Evolutionary conservation across 2,888 invertebrate genomes (phyloP).

Genomic region (Ennomos quercinarius): DNA sequence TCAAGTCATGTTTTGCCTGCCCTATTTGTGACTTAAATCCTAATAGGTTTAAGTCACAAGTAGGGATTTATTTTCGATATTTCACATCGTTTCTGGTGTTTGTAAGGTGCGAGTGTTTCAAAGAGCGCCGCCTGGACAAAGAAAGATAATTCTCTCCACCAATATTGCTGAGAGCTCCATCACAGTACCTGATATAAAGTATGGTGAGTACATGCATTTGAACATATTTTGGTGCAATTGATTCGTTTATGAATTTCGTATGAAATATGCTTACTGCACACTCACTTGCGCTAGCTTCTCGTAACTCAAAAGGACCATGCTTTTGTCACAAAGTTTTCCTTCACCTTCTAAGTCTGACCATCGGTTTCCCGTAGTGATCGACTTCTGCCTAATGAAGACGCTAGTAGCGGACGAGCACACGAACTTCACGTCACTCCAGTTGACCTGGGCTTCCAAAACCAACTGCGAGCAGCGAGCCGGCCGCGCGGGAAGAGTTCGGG

Average conservation of each 20-base stretch:
- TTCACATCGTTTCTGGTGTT: neutral
- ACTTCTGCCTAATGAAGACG: constrained; percentile 96
- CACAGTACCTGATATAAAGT: constrained; percentile 94
- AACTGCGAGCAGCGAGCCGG: constrained; percentile 96
- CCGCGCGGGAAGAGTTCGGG: constrained; percentile 94
- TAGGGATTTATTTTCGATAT: too few relatives aligned
- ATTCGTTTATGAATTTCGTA: too few relatives aligned
- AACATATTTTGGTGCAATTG: too few relatives aligned
- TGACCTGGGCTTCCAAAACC: constrained; percentile 95
- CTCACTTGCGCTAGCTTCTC: too few relatives aligned
- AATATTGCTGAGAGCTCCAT: constrained; percentile 97
- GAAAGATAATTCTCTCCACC: constrained; percentile 95
- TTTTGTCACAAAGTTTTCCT: too few relatives aligned
- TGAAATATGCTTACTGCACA: too few relatives aligned
- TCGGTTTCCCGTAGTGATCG: constrained; percentile 89
- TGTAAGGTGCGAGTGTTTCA: constrained; percentile 77
- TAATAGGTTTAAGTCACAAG: too few relatives aligned
- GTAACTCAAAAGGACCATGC: too few relatives aligned
- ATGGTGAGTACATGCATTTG: constrained; percentile 81
- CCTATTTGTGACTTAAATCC: too few relatives aligned
- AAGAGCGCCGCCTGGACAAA: constrained; percentile 85
- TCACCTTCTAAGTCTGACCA: too few relatives aligned
- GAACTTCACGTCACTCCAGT: constrained; percentile 91
- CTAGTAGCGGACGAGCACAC: constrained; percentile 90
- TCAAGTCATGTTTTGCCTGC: too few relatives aligned